Conservation (phyloP, 2,797 vertebrate genomes). For the Bradypodion ventrale region DNA sequence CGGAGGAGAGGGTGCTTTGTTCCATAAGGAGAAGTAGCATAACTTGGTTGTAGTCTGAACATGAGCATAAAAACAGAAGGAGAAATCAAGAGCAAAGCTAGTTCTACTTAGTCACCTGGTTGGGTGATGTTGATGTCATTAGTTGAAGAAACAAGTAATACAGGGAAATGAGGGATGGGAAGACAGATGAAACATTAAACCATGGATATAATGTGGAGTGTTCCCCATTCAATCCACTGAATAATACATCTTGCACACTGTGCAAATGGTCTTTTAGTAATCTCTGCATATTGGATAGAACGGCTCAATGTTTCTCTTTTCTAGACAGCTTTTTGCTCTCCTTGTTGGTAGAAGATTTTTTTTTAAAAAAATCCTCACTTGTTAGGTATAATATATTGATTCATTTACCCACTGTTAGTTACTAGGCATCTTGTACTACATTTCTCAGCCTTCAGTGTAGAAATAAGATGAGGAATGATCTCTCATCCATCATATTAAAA, state of each 20-base stretch:
- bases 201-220: neutral
- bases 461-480: neutral
- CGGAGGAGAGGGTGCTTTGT: neutral
- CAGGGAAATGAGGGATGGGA: too few relatives aligned
- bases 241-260: neutral
- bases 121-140: neutral
- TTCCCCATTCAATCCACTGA: neutral
- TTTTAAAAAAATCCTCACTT: neutral
- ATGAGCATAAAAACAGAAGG: neutral
- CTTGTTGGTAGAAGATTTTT: neutral
- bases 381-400: neutral
- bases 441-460: neutral
- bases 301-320: neutral
- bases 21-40: neutral
- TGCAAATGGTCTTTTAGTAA: neutral
- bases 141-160: too few relatives aligned
- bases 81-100: neutral
- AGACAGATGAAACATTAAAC: neutral
- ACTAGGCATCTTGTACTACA: neutral
- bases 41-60: neutral
- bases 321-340: neutral
- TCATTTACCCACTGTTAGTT: neutral
- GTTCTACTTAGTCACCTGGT: neutral
- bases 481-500: neutral
- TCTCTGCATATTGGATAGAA: neutral